Evolutionary conservation across 2,888 invertebrate genomes (phyloP), one percentile per base, ranked within the genome.

Genomic region (Acleris holmiana): DNA sequence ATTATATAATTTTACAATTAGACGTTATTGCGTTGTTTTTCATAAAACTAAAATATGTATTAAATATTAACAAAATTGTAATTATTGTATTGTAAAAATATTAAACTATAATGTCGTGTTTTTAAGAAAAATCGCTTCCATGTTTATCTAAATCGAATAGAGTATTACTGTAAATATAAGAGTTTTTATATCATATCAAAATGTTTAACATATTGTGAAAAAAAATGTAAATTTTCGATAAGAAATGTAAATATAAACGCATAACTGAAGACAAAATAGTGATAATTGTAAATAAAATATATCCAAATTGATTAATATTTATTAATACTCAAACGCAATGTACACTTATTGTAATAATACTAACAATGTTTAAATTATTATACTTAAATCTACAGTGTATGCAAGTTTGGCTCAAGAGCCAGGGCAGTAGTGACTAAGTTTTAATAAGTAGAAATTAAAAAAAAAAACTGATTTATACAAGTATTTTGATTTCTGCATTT

Each of bases 241-340:
- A 40, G 50, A 3, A 19, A 44, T 67, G 49, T 62, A 58, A 56
- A 63, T 59, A 56, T 23, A 54, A 17, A n/a, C 2, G 8, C 76
- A 74, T 70, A 63, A 53, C 70, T 69, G 75, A 87, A 88, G 88
- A 88, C 88, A 77, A 70, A 35, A 88, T 82, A 88, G 86, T 88
- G 88, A 88, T 84, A 76, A 71, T 54, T 90, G 88, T 90, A 89
- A 66, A 89, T 85, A 87, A 74, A 35, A 47, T 19, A 44, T 74
- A 67, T 75, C 74, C 74, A 67, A 67, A 70, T 68, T 68, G 73
- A 76, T 74, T n/a, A 62, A 55, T 17, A 63, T 40, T 50, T 71
- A 73, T 66, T 74, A 72, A 70, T 67, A 68, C 74, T 76, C 73
- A 67, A 73, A 35, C 35, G 35, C 35, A 35, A 67, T 69, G 67